phyloP scores from a whole-genome alignment of 2,797 vertebrate species.

The Passerculus sandwichensis region DNA sequence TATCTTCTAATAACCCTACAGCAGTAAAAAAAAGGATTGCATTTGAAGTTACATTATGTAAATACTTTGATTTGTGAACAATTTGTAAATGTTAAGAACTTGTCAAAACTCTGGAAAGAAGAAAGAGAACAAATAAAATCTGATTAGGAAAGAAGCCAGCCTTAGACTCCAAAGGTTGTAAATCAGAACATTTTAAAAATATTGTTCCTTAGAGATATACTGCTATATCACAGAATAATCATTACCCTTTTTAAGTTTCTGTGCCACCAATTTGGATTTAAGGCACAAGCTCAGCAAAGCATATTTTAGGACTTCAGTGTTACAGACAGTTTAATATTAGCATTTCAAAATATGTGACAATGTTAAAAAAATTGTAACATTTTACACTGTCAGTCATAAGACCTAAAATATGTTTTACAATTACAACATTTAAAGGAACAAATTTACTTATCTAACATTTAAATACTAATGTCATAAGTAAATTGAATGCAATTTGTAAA shows the following conservation, averaged over 20 bases:
- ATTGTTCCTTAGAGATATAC: neutral
- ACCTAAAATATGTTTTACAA: constrained; percentile 17
- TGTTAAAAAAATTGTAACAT: neutral
- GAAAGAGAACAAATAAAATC: neutral
- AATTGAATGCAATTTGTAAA: constrained; percentile 36
- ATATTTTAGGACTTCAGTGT: neutral
- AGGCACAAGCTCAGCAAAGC: neutral
- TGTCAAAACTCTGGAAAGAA: constrained; percentile 5
- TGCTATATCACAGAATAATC: neutral
- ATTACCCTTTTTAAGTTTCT: neutral
- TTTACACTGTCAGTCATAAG: constrained; percentile 20
- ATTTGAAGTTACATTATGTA: neutral
- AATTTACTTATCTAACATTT: constrained; percentile 30
- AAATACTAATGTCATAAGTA: constrained; percentile 24
- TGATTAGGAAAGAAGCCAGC: neutral
- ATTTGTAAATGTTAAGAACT: neutral
- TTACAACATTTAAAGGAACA: constrained; percentile 3
- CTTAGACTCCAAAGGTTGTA: neutral
- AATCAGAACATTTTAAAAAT: neutral
- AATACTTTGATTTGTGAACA: neutral
- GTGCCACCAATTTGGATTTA: constrained; percentile 11
- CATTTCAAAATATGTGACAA: constrained; percentile 24
- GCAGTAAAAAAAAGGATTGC: neutral
- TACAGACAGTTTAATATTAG: constrained; percentile 16
- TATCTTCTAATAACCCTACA: neutral